Evolutionary conservation across 2,113 vertebrate species (phyloP), one percentile per base, ranked within the genome.

Genomic region (Atherinomorus stipes): DNA sequence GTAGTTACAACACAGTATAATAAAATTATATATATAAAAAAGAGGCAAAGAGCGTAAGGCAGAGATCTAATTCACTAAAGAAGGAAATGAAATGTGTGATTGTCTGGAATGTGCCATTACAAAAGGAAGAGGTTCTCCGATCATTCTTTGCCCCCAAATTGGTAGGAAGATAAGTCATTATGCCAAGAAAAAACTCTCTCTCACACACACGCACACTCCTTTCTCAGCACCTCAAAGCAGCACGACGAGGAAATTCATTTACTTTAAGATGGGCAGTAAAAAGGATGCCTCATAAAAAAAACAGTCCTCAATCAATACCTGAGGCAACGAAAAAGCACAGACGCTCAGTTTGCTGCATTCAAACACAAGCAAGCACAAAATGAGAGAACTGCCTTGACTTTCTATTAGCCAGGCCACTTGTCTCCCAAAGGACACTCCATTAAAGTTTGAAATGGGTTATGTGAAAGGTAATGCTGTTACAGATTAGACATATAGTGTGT

Each of bases 221-320:
- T 72, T 53, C 74, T 85, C 56, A 61, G 67, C 59, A 71, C 80
- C 79, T 71, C 44, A 28, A 53, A 76, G 63, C 81, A 66, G 74
- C 78, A 42, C 66, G 72, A 42, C 42, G 66, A 77, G 85, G 86
- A 92, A 91, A 89, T 89, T 90, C 68, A 93, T 93, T 92, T 90
- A 81, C 80, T 91, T 92, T 90, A 81, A 89, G 87, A 82, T 25
- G 11, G 76, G 85, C 74, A 84, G 88, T 86, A 85, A 90, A 89
- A 88, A 80, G 81, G 87, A 79, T n/a, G 67, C 71, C 75, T 91
- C 73, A 58, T 91, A 91, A 88, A 88, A n/a, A 57, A 84, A 85
- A 86, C 83, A 64, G 42, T 45, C 76, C 74, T 92, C 87, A 89
- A 93, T 94, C 92, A 78, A 93, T 93, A 91, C 51, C 53, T 31